phyloP scores from a whole-genome alignment of 1,140 invertebrate species.

The Bombus soroeensis region DNA sequence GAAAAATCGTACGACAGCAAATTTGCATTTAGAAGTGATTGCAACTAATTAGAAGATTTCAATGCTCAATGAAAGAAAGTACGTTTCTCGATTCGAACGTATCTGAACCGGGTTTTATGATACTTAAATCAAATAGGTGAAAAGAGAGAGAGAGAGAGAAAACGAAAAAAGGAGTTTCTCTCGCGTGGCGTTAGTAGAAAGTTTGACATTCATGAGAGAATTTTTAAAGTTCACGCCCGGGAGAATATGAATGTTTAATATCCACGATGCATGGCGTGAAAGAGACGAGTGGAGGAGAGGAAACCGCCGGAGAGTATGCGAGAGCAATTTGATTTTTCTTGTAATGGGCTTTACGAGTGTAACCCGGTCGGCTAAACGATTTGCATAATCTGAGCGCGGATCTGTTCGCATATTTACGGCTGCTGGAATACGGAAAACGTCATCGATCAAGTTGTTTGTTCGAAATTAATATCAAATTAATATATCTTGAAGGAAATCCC shows the following conservation, averaged over 20 bases:
- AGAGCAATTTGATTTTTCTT: conserved; percentile 60
- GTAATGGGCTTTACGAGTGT: conserved; percentile 37
- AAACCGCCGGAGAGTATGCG: background rate
- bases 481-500: background rate
- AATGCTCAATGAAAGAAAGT: background rate
- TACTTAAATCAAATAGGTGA: conserved; percentile 29
- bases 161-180: conserved; percentile 16
- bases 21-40: no score
- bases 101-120: conserved; percentile 31
- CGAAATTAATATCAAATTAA: background rate
- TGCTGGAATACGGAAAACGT: background rate
- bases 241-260: conserved; percentile 67
- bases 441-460: background rate
- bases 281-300: background rate
- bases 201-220: conserved; percentile 62
- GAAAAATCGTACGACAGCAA: no score
- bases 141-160: no score
- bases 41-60: background rate
- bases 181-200: conserved; percentile 49
- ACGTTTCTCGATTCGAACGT: background rate
- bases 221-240: conserved; percentile 62
- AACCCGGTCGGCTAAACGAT: conserved; percentile 30
- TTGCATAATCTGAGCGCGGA: conserved; percentile 47
- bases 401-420: background rate
- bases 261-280: conserved; percentile 13